phyloP scores from a whole-genome alignment of 92 coral and sea anemone genomes.

The Zoanthus gigantus region DNA sequence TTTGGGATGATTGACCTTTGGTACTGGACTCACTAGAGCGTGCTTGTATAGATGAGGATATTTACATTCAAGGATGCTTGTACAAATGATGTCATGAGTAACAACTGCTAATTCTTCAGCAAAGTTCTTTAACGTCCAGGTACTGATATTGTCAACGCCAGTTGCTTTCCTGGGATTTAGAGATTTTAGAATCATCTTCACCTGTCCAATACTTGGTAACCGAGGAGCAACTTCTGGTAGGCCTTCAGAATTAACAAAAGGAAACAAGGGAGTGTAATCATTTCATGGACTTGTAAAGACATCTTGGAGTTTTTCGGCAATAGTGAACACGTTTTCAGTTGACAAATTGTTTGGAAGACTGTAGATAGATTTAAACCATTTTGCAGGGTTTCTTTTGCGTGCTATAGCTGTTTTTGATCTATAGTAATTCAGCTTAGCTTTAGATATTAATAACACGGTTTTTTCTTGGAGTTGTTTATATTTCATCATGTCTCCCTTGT shows the following conservation, averaged over 20 bases:
- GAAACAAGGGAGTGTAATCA: constrained; percentile 20
- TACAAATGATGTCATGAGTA: background rate
- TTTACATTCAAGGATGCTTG: background rate
- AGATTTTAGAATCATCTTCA: background rate
- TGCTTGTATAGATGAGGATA: no score
- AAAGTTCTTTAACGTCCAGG: background rate
- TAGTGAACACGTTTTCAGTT: constrained; percentile 10
- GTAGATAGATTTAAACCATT: constrained; percentile 57
- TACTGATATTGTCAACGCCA: background rate
- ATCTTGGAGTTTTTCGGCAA: constrained; percentile 36
- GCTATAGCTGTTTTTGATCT: constrained; percentile 12
- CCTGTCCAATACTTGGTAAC: background rate
- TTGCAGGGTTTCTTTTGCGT: constrained; percentile 34
- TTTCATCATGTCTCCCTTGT: background rate
- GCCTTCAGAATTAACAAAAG: background rate
- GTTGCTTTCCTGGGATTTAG: background rate
- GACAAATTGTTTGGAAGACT: constrained; percentile 9
- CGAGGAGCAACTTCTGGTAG: background rate
- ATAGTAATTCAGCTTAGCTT: constrained; percentile 48
- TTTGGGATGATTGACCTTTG: constrained; percentile 33
- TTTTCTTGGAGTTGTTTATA: background rate
- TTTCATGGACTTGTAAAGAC: background rate
- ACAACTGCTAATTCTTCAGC: background rate
- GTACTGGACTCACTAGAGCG: background rate
- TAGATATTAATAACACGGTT: background rate